These are phyloP conservation scores for Champsocephalus gunnari DNA, from an alignment of 2,797 vertebrate genomes.

Conservation along the genomic window DNA sequence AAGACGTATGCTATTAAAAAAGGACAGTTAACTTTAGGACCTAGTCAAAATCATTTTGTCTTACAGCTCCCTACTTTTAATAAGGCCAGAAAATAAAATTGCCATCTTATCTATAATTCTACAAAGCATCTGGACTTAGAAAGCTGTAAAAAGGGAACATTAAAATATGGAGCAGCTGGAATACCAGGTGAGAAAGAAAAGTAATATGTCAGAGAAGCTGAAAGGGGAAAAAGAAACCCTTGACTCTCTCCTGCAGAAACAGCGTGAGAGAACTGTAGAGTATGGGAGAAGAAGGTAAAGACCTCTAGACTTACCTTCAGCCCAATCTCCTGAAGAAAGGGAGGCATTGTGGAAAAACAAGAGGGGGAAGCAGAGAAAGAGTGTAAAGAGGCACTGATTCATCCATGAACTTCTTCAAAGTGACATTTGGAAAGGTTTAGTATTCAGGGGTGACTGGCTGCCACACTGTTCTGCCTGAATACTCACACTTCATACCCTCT, in stretches of 20 bases:
- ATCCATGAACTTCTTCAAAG: conserved; percentile 70
- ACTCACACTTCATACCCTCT: conserved; percentile 43
- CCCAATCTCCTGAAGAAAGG: conserved; percentile 88
- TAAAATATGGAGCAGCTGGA: conserved; percentile 20
- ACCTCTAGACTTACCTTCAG: conserved; percentile 85
- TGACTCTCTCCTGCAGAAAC: conserved; percentile 29
- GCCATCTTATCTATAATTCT: conserved; percentile 25
- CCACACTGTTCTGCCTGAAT: conserved; percentile 52
- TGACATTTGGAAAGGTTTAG: conserved; percentile 69
- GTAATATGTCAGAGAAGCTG: conserved; percentile 27
- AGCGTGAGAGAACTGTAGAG: conserved; percentile 1
- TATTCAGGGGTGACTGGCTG: conserved; percentile 66
- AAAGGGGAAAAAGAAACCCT: conserved; percentile 32
- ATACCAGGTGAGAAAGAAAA: conserved; percentile 23
- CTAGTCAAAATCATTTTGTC: background rate
- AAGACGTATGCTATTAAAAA: background rate
- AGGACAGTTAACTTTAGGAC: conserved; percentile 4
- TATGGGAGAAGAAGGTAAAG: conserved; percentile 26
- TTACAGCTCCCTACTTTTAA: conserved; percentile 17
- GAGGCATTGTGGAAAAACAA: conserved; percentile 55
- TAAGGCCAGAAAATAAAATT: conserved; percentile 27
- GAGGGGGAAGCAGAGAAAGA: conserved; percentile 39
- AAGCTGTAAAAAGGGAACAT: conserved; percentile 15
- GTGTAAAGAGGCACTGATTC: conserved; percentile 56
- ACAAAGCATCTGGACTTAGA: conserved; percentile 26